These are phyloP conservation scores for Lycophotia porphyrea DNA, from an alignment of 2,888 invertebrate genomes.

Conservation along the genomic window DNA sequence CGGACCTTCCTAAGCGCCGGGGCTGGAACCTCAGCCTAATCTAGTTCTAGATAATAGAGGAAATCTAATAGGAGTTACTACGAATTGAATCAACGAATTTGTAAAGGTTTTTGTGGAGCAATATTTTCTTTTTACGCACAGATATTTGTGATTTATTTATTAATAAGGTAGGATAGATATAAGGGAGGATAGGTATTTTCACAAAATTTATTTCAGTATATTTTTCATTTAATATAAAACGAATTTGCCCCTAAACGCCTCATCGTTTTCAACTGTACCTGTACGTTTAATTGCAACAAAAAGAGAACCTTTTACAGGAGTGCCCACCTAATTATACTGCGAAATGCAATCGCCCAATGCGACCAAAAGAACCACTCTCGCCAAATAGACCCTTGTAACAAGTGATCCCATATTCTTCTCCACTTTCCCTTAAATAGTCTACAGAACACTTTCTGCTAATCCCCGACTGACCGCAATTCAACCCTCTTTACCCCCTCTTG, in stretches of 20 bases:
- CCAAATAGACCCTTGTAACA: conserved; percentile 18
- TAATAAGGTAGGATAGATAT: no score
- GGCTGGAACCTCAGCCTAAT: conserved; percentile 8
- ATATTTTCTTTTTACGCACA: not conserved
- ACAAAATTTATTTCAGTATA: not conserved
- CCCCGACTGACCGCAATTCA: conserved; percentile 65
- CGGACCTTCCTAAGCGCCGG: conserved; percentile 14
- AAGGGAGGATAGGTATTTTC: no score
- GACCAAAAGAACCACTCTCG: conserved; percentile 1
- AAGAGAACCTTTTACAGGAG: not conserved
- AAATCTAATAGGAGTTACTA: not conserved
- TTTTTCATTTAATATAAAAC: not conserved
- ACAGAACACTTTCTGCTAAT: conserved; percentile 64
- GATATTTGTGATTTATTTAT: not conserved
- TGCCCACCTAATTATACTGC: not conserved
- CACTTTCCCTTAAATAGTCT: conserved; percentile 50
- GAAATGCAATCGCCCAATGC: conserved; percentile 1
- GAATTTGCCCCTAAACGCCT: not conserved
- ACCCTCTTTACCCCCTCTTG: conserved; percentile 34
- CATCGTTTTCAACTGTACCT: not conserved
- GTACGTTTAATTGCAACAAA: conserved; percentile 7
- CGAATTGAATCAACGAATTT: conserved; percentile 28
- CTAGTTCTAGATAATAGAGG: conserved; percentile 26
- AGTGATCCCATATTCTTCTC: conserved; percentile 36
- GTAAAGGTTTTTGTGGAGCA: not conserved